A percentile compares a stretch with the other conserved stretches of the same genome.
Conservation (phyloP, 2,888 invertebrate genomes). For the Tenthredo notha region DNA sequence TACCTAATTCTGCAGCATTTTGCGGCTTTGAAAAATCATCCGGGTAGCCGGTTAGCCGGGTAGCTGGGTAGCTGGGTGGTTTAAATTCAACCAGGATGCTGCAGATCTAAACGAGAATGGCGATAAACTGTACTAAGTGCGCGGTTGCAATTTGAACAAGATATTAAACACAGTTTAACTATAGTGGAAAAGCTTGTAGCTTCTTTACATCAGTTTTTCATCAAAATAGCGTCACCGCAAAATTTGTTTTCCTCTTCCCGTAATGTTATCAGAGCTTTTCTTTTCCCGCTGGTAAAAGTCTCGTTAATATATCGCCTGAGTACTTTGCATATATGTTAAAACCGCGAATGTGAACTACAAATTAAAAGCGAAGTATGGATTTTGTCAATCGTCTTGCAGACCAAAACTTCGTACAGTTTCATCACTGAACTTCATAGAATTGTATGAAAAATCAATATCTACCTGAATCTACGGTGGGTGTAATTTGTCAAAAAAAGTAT, state of each 20-base stretch:
- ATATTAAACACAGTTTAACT: not conserved
- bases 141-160: not conserved
- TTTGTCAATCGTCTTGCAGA: not conserved
- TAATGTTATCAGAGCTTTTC: slow-evolving; percentile 29
- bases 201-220: not conserved
- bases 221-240: not conserved
- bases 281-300: not conserved
- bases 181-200: not conserved
- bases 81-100: not conserved
- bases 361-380: not conserved
- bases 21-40: not conserved
- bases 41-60: not conserved
- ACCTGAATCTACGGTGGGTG: not conserved
- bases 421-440: not conserved
- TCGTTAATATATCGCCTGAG: slow-evolving; percentile 15
- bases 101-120: not conserved
- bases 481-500: not conserved
- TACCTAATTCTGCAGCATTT: not conserved
- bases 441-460: slow-evolving; percentile 17
- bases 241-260: not conserved
- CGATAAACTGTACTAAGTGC: not conserved
- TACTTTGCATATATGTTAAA: not conserved
- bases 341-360: not conserved
- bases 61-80: not conserved
- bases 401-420: not conserved